Percentiles rank a stretch among this genome's conserved stretches.
phyloP scores from a whole-genome alignment of 1,140 invertebrate genomes.

The Drosophila miranda region DNA sequence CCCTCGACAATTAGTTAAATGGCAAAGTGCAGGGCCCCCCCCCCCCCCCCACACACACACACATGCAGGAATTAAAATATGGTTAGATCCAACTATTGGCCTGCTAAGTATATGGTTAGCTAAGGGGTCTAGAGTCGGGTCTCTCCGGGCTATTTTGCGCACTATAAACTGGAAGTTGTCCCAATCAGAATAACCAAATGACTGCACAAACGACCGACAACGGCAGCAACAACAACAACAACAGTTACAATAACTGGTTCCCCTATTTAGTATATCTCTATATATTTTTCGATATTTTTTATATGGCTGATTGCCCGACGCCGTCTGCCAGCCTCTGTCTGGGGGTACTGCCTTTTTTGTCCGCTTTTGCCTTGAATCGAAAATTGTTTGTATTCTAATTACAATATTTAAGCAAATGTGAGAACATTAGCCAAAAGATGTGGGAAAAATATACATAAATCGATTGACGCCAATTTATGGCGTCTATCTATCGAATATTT shows the following conservation, averaged over 20 bases:
- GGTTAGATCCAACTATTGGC: slow-evolving; percentile 40
- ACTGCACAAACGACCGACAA: slow-evolving; percentile 38
- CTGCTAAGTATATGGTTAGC: slow-evolving; percentile 50
- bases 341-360: slow-evolving; percentile 52
- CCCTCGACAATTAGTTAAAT: slow-evolving; percentile 50
- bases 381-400: slow-evolving; percentile 55
- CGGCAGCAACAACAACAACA: slow-evolving; percentile 35
- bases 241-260: slow-evolving; percentile 75
- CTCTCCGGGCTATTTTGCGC: slow-evolving; percentile 49
- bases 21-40: slow-evolving; percentile 39
- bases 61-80: slow-evolving; percentile 4
- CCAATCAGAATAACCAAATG: slow-evolving; percentile 74
- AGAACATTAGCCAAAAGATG: slow-evolving; percentile 31
- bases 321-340: slow-evolving; percentile 15
- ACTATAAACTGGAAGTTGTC: slow-evolving; percentile 71
- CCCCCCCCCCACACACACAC: slow-evolving; percentile 5
- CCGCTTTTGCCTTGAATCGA: slow-evolving; percentile 51
- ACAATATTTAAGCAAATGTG: slow-evolving; percentile 53
- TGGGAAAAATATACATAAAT: slow-evolving; percentile 2
- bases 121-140: slow-evolving; percentile 1
- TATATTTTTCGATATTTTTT: slow-evolving; percentile 49
- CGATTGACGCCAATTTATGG: too few species aligned
- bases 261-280: slow-evolving; percentile 55
- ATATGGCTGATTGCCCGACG: slow-evolving; percentile 35
- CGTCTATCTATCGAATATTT: too few species aligned